phyloP scores from a whole-genome alignment of 2,888 invertebrate species.

The Chymomyza procnemis region DNA sequence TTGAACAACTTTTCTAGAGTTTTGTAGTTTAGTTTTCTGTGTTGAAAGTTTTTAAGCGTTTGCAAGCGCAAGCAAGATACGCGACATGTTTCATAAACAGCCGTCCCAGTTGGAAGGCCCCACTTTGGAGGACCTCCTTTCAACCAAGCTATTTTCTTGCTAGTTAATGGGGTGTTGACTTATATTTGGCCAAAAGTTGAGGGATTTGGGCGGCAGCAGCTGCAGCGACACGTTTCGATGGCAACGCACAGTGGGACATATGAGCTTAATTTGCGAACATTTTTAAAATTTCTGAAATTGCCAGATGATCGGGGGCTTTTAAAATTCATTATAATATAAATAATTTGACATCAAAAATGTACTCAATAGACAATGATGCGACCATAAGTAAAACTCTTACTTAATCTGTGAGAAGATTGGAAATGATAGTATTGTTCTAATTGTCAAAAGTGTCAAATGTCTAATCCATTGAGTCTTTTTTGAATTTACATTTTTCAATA shows the following conservation, averaged over 20 bases:
- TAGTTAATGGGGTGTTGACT: not conserved
- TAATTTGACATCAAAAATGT: too few species aligned
- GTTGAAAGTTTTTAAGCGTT: slow-evolving; percentile 31
- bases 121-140: not conserved
- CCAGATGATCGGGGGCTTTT: too few species aligned
- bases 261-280: not conserved
- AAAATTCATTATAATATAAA: too few species aligned
- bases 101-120: not conserved
- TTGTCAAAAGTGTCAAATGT: too few species aligned
- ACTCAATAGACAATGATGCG: too few species aligned
- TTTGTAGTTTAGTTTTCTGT: slow-evolving; percentile 22
- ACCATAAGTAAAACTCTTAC: too few species aligned
- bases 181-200: not conserved
- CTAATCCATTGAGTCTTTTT: too few species aligned
- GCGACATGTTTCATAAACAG: slow-evolving; percentile 27
- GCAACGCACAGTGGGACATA: not conserved
- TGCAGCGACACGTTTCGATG: not conserved
- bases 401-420: too few species aligned
- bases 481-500: too few species aligned
- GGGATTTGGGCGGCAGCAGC: slow-evolving; percentile 1
- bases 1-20: slow-evolving; percentile 30
- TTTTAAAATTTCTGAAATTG: too few species aligned
- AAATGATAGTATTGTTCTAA: too few species aligned
- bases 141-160: too few species aligned
- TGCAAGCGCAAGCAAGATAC: slow-evolving; percentile 19